Conservation (phyloP, 2,113 vertebrate species). For the Jacana jacana region DNA sequence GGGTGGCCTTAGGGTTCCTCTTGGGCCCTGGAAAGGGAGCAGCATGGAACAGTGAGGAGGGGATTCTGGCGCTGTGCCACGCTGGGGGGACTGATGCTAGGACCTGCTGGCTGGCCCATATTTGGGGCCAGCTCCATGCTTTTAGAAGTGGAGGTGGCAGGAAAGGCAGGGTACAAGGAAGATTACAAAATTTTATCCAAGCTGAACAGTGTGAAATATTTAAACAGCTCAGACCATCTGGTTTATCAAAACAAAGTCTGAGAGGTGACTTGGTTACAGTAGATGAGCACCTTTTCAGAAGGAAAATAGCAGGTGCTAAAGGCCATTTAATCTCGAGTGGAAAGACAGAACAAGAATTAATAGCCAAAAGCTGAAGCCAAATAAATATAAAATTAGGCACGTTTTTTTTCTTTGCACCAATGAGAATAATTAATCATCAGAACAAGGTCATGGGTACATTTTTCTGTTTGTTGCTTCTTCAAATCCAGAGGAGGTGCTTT, state of each 20-base stretch:
- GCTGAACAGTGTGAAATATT: not conserved
- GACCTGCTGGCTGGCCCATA: not conserved
- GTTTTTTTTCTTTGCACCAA: not conserved
- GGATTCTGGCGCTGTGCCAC: not conserved
- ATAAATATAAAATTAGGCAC: not conserved
- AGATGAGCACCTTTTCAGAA: not conserved
- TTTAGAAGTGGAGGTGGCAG: not conserved
- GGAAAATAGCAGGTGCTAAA: not conserved
- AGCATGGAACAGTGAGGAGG: not conserved
- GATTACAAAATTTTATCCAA: not conserved
- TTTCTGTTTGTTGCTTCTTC: not conserved
- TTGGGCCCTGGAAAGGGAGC: not conserved
- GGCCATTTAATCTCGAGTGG: not conserved
- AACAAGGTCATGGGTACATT: not conserved
- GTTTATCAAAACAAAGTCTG: not conserved
- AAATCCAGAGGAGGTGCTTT: not conserved
- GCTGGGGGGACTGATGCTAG: not conserved
- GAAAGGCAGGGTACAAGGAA: not conserved
- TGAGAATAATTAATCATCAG: not conserved
- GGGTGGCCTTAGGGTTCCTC: not conserved
- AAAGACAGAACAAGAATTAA: not conserved
- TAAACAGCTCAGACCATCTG: not conserved
- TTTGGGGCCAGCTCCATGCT: not conserved
- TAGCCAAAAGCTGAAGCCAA: not conserved
- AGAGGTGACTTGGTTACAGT: not conserved